Conservation (phyloP, 1,140 invertebrate genomes). For the Bombus sylvicola region DNA sequence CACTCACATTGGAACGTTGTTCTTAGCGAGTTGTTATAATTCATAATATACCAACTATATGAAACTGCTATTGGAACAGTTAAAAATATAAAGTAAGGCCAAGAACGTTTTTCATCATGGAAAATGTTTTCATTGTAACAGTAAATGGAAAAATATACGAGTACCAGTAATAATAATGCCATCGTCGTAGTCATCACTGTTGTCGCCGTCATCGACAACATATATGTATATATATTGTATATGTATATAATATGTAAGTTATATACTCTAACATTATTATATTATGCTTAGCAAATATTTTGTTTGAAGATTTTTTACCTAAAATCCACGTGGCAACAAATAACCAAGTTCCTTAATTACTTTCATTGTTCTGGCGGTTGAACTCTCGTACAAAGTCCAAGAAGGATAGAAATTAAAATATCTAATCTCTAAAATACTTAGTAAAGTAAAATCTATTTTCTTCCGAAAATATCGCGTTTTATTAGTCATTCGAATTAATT, state of each 20-base stretch:
- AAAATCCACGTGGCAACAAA: constrained; percentile 78
- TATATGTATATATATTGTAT: constrained; percentile 72
- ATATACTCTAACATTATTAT: constrained; percentile 73
- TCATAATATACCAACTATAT: constrained; percentile 13
- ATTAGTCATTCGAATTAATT: neutral
- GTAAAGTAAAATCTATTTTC: neutral
- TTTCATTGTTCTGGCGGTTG: constrained; percentile 80
- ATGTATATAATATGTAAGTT: constrained; percentile 53
- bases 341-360: constrained; percentile 80
- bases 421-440: constrained; percentile 42
- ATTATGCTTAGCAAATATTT: constrained; percentile 76
- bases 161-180: constrained; percentile 52
- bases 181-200: constrained; percentile 56
- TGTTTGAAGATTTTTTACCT: constrained; percentile 75
- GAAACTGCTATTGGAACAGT: constrained; percentile 5
- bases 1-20: constrained; percentile 3
- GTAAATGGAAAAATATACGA: constrained; percentile 63
- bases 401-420: constrained; percentile 28
- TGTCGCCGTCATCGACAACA: constrained; percentile 67
- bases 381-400: constrained; percentile 77
- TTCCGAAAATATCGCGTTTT: neutral
- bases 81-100: constrained; percentile 48
- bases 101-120: constrained; percentile 30
- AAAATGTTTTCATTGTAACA: constrained; percentile 53
- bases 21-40: neutral